Conservation (phyloP, 2,888 invertebrate species). For the Rhaphigaster nebulosa region DNA sequence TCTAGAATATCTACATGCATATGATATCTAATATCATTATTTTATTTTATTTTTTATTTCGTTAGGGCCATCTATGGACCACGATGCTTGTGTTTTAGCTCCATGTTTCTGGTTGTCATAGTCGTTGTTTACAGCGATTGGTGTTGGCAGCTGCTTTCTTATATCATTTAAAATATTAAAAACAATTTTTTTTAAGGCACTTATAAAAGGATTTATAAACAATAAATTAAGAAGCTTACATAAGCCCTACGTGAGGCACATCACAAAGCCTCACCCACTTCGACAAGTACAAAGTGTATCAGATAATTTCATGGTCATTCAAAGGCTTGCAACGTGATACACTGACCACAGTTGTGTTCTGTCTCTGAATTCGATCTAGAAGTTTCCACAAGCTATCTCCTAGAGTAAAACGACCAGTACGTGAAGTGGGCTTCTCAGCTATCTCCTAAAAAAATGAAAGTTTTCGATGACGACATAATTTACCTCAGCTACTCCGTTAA, state of each 20-base stretch:
- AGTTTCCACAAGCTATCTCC: constrained; percentile 12
- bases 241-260: not conserved
- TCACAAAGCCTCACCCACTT: constrained; percentile 9
- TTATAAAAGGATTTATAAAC: not conserved
- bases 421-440: not conserved
- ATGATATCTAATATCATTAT: no score
- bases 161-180: no score
- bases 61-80: no score
- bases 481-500: not conserved
- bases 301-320: constrained; percentile 19
- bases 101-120: no score
- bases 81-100: no score
- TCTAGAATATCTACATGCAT: no score
- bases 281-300: not conserved
- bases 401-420: not conserved
- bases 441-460: constrained; percentile 28
- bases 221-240: not conserved
- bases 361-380: not conserved
- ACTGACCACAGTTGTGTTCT: not conserved
- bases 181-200: no score
- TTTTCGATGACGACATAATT: not conserved
- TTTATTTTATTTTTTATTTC: no score
- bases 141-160: no score
- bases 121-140: no score
- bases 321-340: constrained; percentile 3